phyloP scores from a whole-genome alignment of 2,113 vertebrate genomes.

The Ochotona princeps region DNA sequence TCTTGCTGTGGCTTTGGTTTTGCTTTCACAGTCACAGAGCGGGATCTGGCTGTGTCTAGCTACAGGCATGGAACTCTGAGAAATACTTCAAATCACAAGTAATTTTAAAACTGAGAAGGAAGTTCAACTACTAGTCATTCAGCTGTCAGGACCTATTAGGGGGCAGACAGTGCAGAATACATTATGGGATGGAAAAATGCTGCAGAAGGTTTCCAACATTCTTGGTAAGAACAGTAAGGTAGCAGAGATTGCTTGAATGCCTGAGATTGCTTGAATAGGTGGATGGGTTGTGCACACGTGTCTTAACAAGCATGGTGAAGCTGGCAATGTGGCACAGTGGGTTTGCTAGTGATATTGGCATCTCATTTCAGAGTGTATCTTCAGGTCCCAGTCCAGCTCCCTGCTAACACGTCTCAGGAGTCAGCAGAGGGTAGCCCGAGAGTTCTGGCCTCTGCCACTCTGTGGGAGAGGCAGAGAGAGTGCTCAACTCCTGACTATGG shows the following conservation, averaged over 20 bases:
- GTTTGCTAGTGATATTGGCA: too few species aligned
- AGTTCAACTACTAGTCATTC: background rate
- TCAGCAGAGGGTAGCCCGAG: too few species aligned
- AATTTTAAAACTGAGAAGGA: background rate
- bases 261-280: background rate
- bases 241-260: background rate
- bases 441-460: too few species aligned
- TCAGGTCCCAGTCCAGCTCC: too few species aligned
- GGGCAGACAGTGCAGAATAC: background rate
- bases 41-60: background rate
- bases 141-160: too few species aligned
- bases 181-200: fast-evolving
- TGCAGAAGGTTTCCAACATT: background rate
- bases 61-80: background rate
- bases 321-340: too few species aligned
- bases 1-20: background rate
- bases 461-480: too few species aligned
- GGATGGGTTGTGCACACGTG: background rate
- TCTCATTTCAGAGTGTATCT: too few species aligned
- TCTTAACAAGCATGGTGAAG: too few species aligned
- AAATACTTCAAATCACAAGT: background rate
- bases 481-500: too few species aligned
- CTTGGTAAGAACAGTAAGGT: background rate
- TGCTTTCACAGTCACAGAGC: background rate
- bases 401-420: too few species aligned